Evolutionary conservation across 2,888 invertebrate genomes (phyloP).

Genomic region (Drosophila demipolita): DNA sequence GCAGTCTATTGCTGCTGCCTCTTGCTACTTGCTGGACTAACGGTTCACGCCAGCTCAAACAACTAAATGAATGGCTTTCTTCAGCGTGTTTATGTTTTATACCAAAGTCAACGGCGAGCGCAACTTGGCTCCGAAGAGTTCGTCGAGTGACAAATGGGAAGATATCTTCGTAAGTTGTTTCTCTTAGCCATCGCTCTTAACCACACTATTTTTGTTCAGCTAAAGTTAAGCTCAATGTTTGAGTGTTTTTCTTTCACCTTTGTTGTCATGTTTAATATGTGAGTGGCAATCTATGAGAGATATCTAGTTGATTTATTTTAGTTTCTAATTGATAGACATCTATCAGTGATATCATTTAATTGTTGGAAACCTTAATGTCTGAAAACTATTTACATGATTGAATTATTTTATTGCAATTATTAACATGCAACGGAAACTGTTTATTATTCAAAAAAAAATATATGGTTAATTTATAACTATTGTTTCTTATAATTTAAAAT

Average conservation of each 20-base stretch:
- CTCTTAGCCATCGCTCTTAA: slow-evolving; percentile 48
- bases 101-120: slow-evolving; percentile 60
- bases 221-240: slow-evolving; percentile 13
- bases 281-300: slow-evolving; percentile 14
- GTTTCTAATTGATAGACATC: neutral
- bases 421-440: neutral
- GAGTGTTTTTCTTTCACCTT: slow-evolving; percentile 28
- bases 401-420: too few relatives aligned
- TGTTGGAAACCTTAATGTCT: slow-evolving; percentile 2
- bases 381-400: neutral
- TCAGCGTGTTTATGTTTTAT: slow-evolving; percentile 83
- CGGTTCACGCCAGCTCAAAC: slow-evolving; percentile 79
- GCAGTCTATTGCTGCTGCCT: slow-evolving; percentile 15
- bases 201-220: neutral
- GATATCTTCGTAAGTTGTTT: slow-evolving; percentile 16
- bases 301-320: slow-evolving; percentile 18
- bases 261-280: slow-evolving; percentile 30
- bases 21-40: slow-evolving; percentile 60
- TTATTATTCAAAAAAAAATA: neutral
- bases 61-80: slow-evolving; percentile 84
- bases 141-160: slow-evolving; percentile 48
- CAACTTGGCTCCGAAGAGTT: slow-evolving; percentile 42
- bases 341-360: slow-evolving; percentile 18
- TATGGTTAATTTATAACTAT: neutral
- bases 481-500: neutral